A percentile compares a stretch with the other conserved stretches of the same genome.
phyloP scores from a whole-genome alignment of 2,888 invertebrate species.

The Coelopa pilipes region DNA sequence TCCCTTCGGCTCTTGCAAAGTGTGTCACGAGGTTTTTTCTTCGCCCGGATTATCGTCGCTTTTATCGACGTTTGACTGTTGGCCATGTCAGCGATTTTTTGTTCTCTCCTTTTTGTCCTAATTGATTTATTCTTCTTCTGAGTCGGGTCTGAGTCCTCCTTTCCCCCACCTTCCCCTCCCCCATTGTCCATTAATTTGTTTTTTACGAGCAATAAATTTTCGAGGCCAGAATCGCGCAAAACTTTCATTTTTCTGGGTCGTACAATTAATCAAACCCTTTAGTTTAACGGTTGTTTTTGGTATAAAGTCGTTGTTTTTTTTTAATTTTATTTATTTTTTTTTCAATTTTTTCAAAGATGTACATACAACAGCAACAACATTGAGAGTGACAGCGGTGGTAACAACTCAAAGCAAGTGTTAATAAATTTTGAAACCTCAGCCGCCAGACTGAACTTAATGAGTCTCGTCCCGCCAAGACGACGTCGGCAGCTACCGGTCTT shows the following conservation, averaged over 20 bases:
- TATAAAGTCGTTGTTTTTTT: too few species aligned
- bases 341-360: too few species aligned
- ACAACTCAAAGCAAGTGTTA: too few species aligned
- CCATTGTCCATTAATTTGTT: background rate
- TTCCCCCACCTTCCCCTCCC: background rate
- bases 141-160: too few species aligned
- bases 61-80: constrained; percentile 28
- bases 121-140: constrained; percentile 29
- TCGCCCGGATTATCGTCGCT: constrained; percentile 31
- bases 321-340: too few species aligned
- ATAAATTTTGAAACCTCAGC: too few species aligned
- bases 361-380: too few species aligned
- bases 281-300: too few species aligned
- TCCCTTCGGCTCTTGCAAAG: constrained; percentile 17
- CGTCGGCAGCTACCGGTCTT: too few species aligned
- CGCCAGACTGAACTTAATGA: too few species aligned
- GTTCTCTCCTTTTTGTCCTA: too few species aligned
- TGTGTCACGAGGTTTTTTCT: constrained; percentile 27
- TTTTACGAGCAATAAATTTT: constrained; percentile 10
- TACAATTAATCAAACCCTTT: constrained; percentile 27
- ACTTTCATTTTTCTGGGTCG: constrained; percentile 28
- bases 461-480: too few species aligned
- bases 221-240: constrained; percentile 9
- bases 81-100: constrained; percentile 31
- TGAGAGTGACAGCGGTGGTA: background rate